A percentile compares a stretch with the other conserved stretches of the same genome.
Conservation (phyloP, 2,113 vertebrate genomes). For the Mola mola region DNA sequence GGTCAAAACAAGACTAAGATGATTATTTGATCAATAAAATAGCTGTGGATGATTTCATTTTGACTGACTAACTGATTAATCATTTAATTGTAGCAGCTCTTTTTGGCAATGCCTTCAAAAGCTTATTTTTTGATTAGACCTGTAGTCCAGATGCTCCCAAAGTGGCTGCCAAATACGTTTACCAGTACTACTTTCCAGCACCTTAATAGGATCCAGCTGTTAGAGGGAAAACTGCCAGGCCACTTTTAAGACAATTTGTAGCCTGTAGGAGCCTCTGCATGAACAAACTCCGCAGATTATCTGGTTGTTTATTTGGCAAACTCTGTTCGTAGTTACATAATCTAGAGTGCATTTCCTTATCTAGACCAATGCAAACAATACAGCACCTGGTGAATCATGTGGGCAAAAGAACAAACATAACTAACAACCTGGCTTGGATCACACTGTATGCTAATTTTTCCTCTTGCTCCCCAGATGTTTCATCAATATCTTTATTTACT, state of each 20-base stretch:
- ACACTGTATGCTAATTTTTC: not conserved
- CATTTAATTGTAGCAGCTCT: no score
- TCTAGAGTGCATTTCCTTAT: constrained; percentile 26
- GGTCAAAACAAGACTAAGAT: no score
- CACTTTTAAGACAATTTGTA: not conserved
- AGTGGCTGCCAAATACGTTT: constrained; percentile 13
- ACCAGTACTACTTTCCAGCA: constrained; percentile 3
- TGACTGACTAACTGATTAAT: no score
- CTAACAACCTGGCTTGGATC: not conserved
- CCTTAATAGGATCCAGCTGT: constrained; percentile 34
- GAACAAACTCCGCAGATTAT: constrained; percentile 27
- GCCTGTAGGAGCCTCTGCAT: not conserved
- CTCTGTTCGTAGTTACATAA: constrained; percentile 5
- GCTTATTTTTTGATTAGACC: no score
- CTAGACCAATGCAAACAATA: constrained; percentile 14
- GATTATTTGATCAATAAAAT: no score
- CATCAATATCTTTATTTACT: no score
- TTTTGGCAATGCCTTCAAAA: no score
- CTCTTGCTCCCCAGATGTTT: no score
- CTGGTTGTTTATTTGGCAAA: constrained; percentile 9
- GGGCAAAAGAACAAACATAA: constrained; percentile 22
- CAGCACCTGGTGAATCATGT: not conserved
- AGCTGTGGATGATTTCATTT: no score
- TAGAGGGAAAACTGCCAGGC: not conserved
- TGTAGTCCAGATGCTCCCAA: no score